phyloP scores from a whole-genome alignment of 2,888 invertebrate species.

The Nasonia oneida region DNA sequence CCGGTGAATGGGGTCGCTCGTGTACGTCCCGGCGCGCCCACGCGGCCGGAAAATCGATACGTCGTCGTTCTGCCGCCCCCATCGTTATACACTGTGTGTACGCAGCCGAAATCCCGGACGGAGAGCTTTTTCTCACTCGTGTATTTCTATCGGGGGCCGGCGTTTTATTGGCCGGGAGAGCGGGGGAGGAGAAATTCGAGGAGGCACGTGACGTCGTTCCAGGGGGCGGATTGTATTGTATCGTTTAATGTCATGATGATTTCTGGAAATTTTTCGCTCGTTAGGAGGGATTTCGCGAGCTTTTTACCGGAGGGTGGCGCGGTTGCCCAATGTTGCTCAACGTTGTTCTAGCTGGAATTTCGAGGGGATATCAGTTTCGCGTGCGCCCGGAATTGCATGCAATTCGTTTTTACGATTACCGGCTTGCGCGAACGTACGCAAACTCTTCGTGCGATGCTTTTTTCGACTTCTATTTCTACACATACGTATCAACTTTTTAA shows the following conservation, averaged over 20 bases:
- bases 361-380: neutral
- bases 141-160: neutral
- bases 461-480: no score
- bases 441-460: no score
- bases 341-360: neutral
- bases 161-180: neutral
- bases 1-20: conserved; percentile 26
- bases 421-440: no score
- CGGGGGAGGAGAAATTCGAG: neutral
- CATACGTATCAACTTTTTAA: neutral
- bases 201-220: neutral
- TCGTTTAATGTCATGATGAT: neutral
- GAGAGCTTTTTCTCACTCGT: neutral
- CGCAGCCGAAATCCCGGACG: neutral
- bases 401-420: no score
- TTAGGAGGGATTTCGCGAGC: no score
- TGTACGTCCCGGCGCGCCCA: conserved; percentile 1
- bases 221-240: neutral
- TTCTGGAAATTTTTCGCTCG: neutral
- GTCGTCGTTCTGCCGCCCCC: neutral
- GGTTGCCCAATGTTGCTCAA: neutral
- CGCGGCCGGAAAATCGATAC: conserved; percentile 24
- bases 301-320: neutral
- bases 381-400: no score
- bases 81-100: neutral